These are phyloP conservation scores for Nesogale talazaci DNA, from an alignment of 2,113 vertebrate species.

Conservation along the genomic window DNA sequence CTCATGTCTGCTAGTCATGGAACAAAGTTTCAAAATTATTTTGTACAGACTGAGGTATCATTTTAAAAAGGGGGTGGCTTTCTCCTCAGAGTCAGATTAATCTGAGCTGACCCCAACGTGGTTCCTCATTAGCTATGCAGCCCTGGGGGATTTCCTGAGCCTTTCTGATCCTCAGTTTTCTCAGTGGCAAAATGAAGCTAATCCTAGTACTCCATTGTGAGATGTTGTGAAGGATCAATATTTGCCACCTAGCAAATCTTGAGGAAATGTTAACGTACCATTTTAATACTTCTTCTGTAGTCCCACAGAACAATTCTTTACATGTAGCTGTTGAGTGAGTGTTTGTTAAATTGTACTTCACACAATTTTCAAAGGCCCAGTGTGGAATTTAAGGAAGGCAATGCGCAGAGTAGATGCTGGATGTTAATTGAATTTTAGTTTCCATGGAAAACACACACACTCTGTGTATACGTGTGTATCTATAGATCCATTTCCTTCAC, in stretches of 20 bases:
- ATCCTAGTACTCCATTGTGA: conserved; percentile 3
- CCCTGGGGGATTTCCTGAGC: conserved; percentile 15
- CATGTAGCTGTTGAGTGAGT: conserved; percentile 25
- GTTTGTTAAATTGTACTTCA: conserved; percentile 39
- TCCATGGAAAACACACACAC: too few species aligned
- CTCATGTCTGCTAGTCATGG: conserved; percentile 79
- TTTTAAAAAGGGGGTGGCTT: conserved; percentile 64
- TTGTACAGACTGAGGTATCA: conserved; percentile 80
- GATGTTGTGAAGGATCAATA: neutral
- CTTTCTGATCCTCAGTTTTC: conserved; percentile 24
- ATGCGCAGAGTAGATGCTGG: too few species aligned
- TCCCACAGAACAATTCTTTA: conserved; percentile 8
- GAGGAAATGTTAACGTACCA: conserved; percentile 11
- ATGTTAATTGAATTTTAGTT: too few species aligned
- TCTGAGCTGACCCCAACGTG: neutral
- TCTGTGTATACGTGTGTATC: too few species aligned
- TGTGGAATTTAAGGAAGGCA: too few species aligned
- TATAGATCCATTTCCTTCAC: too few species aligned
- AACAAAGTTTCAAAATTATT: conserved; percentile 82
- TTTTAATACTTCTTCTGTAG: conserved; percentile 23
- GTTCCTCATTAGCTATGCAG: neutral
- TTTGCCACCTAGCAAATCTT: neutral
- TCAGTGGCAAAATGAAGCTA: conserved; percentile 32
- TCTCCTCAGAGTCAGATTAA: conserved; percentile 22
- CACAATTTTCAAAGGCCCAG: conserved; percentile 15